phyloP scores from a whole-genome alignment of 2,797 vertebrate species.

The Glossophaga mutica region DNA sequence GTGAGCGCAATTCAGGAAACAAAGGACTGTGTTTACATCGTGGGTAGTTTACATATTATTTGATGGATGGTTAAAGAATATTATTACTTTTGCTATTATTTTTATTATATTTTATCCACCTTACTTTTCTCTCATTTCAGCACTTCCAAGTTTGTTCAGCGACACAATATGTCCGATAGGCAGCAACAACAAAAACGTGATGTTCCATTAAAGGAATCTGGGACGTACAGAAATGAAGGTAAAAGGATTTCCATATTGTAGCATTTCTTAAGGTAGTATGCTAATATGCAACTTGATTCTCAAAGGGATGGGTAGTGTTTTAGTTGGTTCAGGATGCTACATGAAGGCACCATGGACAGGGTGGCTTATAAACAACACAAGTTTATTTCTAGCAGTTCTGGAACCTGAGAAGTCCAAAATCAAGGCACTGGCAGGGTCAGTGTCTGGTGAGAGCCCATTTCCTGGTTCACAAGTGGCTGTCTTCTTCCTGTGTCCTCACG shows the following conservation, averaged over 20 bases:
- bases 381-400: background rate
- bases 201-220: background rate
- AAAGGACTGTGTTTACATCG: background rate
- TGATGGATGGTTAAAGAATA: background rate
- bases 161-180: background rate
- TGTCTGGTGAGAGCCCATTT: background rate
- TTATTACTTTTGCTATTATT: background rate
- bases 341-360: background rate
- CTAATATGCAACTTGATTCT: background rate
- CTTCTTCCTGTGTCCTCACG: background rate
- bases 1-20: background rate
- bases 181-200: background rate
- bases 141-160: background rate
- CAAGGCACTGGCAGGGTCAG: background rate
- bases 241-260: background rate
- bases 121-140: slow-evolving; percentile 32
- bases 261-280: background rate
- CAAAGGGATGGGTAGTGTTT: background rate
- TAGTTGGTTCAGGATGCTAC: background rate
- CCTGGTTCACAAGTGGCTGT: background rate
- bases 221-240: background rate
- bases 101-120: background rate
- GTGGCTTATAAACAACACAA: background rate
- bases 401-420: background rate
- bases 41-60: background rate